Evolutionary conservation across 2,888 invertebrate genomes (phyloP).

Genomic region (Apamea anceps): DNA sequence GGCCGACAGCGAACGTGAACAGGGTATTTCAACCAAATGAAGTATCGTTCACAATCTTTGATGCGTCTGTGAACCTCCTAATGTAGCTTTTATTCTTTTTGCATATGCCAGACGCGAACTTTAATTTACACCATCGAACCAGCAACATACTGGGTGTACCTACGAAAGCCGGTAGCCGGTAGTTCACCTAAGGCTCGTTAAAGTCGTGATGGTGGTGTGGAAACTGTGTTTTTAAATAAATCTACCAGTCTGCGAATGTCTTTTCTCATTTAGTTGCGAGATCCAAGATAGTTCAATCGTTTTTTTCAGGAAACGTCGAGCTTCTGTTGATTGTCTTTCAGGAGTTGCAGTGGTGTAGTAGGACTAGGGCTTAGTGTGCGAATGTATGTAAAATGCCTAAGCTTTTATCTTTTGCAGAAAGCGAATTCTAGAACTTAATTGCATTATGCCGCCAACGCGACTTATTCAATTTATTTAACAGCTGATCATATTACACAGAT

Average conservation of each 20-base stretch:
- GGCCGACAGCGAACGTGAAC: too few species aligned
- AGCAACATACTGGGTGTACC: background rate
- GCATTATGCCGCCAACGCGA: background rate
- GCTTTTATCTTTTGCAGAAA: conserved; percentile 15
- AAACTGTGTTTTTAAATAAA: conserved; percentile 8
- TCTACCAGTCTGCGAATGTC: background rate
- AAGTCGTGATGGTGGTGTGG: conserved; percentile 18
- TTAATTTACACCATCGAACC: conserved; percentile 21
- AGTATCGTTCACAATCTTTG: background rate
- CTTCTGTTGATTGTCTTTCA: background rate
- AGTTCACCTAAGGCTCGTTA: background rate
- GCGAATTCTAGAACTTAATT: conserved; percentile 17
- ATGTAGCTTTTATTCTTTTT: conserved; percentile 40
- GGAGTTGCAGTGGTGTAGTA: background rate
- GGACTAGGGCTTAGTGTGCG: background rate
- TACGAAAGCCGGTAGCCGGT: background rate
- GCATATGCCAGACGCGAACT: conserved; percentile 34
- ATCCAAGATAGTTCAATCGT: background rate
- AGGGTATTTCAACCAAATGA: background rate
- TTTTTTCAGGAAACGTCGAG: background rate
- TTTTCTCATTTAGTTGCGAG: background rate
- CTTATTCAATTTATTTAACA: background rate
- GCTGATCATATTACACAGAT: background rate
- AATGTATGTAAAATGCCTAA: background rate
- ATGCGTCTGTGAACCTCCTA: conserved; percentile 10